phyloP scores from a whole-genome alignment of 1,140 invertebrate genomes.

The Nymphalis io region DNA sequence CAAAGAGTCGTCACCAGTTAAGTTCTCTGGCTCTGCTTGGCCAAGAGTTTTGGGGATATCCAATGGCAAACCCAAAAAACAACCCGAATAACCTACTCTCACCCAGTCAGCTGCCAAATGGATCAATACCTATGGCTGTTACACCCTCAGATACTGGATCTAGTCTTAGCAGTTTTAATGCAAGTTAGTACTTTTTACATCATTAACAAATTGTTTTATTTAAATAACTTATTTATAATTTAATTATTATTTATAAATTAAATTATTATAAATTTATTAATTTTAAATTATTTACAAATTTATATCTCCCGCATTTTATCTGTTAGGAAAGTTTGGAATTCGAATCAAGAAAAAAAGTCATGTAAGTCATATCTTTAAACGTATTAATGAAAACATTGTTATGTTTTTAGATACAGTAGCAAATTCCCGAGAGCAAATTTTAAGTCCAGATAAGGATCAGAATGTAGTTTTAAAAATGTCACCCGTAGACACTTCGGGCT shows the following conservation, averaged over 20 bases:
- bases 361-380: too few species aligned
- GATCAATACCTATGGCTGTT: constrained; percentile 78
- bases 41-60: constrained; percentile 96
- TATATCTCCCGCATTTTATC: too few species aligned
- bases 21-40: constrained; percentile 94
- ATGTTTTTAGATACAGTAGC: constrained; percentile 60
- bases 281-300: too few species aligned
- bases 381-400: neutral
- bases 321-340: too few species aligned
- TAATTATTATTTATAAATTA: too few species aligned
- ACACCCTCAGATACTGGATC: constrained; percentile 83
- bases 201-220: neutral
- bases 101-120: constrained; percentile 66
- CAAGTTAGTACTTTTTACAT: constrained; percentile 68
- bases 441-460: constrained; percentile 82
- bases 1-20: constrained; percentile 93
- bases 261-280: too few species aligned
- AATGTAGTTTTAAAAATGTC: constrained; percentile 89
- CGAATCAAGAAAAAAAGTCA: too few species aligned
- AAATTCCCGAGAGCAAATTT: constrained; percentile 65
- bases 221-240: too few species aligned
- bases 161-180: constrained; percentile 84
- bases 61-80: constrained; percentile 87
- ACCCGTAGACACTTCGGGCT: constrained; percentile 81
- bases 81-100: constrained; percentile 63